Evolutionary conservation across 2,888 invertebrate species (phyloP).

Genomic region (Machimus atricapillus): DNA sequence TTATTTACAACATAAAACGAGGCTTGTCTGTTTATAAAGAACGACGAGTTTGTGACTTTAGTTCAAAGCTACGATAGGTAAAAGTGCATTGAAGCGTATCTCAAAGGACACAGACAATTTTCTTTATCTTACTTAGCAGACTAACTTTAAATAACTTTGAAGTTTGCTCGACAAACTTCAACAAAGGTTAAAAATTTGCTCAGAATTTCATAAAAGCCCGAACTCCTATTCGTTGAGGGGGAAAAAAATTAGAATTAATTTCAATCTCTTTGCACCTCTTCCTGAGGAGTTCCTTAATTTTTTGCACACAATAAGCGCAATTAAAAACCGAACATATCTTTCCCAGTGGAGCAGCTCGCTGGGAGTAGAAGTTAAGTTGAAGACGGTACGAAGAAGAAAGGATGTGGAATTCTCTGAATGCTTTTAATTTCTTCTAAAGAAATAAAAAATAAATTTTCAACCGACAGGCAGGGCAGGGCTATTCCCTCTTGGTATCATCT

Average conservation of each 20-base stretch:
- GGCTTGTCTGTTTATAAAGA: neutral
- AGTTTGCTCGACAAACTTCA: neutral
- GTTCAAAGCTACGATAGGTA: neutral
- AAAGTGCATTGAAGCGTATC: neutral
- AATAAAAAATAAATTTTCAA: neutral
- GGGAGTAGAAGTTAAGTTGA: neutral
- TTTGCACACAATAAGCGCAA: neutral
- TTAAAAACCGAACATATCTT: neutral
- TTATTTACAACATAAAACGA: neutral
- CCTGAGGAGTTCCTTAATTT: neutral
- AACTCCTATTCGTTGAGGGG: neutral
- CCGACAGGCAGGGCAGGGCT: neutral
- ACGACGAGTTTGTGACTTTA: neutral
- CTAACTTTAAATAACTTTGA: neutral
- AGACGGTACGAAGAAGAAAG: neutral
- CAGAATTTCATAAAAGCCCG: neutral
- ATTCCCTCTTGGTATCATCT: neutral
- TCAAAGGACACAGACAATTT: neutral
- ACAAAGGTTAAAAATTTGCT: neutral
- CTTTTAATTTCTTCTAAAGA: constrained; percentile 8
- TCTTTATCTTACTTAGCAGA: neutral
- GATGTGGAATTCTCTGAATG: neutral
- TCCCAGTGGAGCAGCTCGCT: neutral
- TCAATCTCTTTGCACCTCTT: neutral
- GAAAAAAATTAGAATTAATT: neutral